Percentiles rank a stretch among this genome's conserved stretches.
Conservation (phyloP, 2,113 vertebrate species). For the Ammodytes marinus region DNA sequence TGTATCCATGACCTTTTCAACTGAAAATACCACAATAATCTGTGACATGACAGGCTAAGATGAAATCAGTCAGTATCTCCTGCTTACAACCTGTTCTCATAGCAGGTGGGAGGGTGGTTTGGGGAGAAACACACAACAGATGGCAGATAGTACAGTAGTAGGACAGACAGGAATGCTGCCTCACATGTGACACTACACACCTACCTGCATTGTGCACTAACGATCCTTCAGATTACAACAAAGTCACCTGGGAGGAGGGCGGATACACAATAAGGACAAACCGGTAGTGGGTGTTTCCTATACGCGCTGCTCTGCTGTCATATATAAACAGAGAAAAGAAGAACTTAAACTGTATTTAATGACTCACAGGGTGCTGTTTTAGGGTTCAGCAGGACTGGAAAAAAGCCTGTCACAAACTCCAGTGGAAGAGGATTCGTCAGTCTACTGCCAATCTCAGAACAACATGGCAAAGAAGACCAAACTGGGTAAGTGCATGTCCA, state of each 20-base stretch:
- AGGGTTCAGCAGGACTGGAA: neutral
- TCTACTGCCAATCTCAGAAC: neutral
- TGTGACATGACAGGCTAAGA: too few relatives aligned
- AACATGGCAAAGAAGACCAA: constrained; percentile 35
- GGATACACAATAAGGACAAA: neutral
- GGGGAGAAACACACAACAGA: neutral
- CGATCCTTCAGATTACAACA: constrained; percentile 15
- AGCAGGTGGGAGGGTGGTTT: too few relatives aligned
- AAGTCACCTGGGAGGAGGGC: neutral
- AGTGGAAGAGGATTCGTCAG: neutral
- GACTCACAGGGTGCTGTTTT: neutral
- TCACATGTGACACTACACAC: neutral
- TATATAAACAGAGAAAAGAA: constrained; percentile 5
- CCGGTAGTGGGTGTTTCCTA: constrained; percentile 47
- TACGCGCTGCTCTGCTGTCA: constrained; percentile 2
- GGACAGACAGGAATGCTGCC: constrained; percentile 2
- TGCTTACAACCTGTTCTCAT: too few relatives aligned
- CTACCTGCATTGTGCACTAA: neutral
- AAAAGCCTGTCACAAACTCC: neutral
- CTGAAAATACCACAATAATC: too few relatives aligned
- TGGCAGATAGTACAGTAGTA: neutral
- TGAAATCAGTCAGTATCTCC: too few relatives aligned
- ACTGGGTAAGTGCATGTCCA: constrained; percentile 41
- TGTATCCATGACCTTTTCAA: too few relatives aligned
- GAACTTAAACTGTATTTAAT: neutral